These are phyloP conservation scores for Ophraella communa DNA, from an alignment of 2,888 invertebrate species.

Conservation along the genomic window DNA sequence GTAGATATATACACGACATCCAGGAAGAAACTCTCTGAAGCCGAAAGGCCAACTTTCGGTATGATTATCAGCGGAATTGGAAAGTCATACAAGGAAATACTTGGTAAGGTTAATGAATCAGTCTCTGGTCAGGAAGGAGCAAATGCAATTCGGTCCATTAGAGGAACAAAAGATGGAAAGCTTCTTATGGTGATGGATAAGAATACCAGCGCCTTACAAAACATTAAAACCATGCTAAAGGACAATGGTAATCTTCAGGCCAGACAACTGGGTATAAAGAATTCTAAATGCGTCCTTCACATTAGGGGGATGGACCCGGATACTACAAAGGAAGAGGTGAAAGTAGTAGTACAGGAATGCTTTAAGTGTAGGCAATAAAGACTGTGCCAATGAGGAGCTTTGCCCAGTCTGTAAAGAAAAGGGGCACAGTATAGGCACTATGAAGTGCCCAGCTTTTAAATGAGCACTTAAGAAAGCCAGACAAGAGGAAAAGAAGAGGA, in stretches of 20 bases:
- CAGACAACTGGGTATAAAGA: background rate
- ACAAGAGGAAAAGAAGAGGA: background rate
- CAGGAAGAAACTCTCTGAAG: background rate
- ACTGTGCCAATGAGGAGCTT: constrained; percentile 2
- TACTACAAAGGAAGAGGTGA: background rate
- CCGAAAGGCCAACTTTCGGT: constrained; percentile 6
- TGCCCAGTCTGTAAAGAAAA: background rate
- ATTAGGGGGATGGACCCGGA: constrained; percentile 10
- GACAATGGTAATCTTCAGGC: background rate
- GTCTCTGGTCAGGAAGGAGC: background rate
- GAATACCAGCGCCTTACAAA: background rate
- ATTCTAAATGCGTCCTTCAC: background rate
- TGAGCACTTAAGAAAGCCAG: background rate
- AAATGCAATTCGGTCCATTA: background rate
- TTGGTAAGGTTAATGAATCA: background rate
- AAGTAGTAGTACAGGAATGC: background rate
- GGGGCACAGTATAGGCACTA: background rate
- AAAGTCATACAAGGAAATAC: background rate
- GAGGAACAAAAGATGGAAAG: constrained; percentile 3
- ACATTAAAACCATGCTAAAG: background rate
- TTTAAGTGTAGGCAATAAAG: background rate
- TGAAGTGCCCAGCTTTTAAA: background rate
- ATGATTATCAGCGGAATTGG: background rate
- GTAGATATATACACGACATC: constrained; percentile 4
- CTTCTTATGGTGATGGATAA: background rate